These are phyloP conservation scores for Haliclona indistincta DNA, from an alignment of 37 sponge, comb jelly and placozoan genomes.

Conservation along the genomic window DNA sequence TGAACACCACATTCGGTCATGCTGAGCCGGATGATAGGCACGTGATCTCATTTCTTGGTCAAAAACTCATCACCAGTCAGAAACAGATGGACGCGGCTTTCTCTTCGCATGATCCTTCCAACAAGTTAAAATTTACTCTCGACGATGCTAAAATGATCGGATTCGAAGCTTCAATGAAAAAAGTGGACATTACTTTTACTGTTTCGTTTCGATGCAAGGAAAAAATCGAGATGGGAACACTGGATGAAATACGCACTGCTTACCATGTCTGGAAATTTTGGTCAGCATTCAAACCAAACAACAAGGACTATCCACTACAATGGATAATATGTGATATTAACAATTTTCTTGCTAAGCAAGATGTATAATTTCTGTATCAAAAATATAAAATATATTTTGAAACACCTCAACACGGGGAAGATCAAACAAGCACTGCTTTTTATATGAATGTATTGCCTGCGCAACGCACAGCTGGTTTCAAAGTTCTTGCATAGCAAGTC, in stretches of 20 bases:
- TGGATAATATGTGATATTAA: conserved; percentile 64
- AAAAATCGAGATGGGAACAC: conserved; percentile 37
- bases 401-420: no score
- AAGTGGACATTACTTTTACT: conserved; percentile 41
- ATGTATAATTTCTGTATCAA: no score
- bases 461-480: no score
- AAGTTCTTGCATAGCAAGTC: no score
- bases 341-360: conserved; percentile 8
- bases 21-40: conserved; percentile 55
- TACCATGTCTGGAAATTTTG: conserved; percentile 48
- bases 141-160: conserved; percentile 29
- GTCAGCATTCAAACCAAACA: conserved; percentile 29
- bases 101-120: neutral
- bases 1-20: conserved; percentile 22
- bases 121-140: conserved; percentile 23
- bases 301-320: conserved; percentile 34
- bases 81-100: conserved; percentile 10
- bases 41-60: conserved; percentile 47
- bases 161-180: conserved; percentile 25
- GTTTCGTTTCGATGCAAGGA: conserved; percentile 40
- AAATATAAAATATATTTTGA: no score
- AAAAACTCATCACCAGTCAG: conserved; percentile 40
- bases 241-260: conserved; percentile 5
- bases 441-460: no score
- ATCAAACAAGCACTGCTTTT: no score